Conservation (phyloP, 2,888 invertebrate species). For the Prosapia bicincta region DNA sequence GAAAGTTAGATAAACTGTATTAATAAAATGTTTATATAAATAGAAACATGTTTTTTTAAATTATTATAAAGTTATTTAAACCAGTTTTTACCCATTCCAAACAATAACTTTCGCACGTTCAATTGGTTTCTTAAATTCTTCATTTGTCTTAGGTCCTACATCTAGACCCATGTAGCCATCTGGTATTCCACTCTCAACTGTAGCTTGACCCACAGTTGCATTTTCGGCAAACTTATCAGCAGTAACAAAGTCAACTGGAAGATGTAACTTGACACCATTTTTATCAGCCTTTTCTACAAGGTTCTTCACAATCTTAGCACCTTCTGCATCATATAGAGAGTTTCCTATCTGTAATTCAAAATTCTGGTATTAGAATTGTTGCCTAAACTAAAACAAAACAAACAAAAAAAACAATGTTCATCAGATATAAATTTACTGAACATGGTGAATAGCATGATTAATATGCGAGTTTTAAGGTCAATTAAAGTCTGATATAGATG, state of each 20-base stretch:
- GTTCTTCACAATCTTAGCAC: constrained; percentile 89
- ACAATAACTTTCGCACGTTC: constrained; percentile 91
- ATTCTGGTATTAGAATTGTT: too few relatives aligned
- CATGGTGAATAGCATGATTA: too few relatives aligned
- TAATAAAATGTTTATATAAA: too few relatives aligned
- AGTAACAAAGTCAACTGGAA: constrained; percentile 93
- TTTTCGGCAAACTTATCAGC: constrained; percentile 95
- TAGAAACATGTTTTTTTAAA: background rate
- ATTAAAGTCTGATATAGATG: too few relatives aligned
- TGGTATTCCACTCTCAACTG: constrained; percentile 79
- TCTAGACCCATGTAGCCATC: constrained; percentile 95
- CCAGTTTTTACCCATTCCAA: constrained; percentile 89
- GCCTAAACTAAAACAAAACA: too few relatives aligned
- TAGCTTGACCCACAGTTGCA: constrained; percentile 73
- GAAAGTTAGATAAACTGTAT: too few relatives aligned
- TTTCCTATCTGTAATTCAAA: constrained; percentile 73
- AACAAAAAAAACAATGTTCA: too few relatives aligned
- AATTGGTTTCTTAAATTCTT: constrained; percentile 76
- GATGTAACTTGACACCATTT: constrained; percentile 89
- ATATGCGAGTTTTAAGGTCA: too few relatives aligned
- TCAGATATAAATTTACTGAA: too few relatives aligned
- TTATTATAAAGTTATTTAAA: background rate
- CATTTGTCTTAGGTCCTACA: constrained; percentile 82
- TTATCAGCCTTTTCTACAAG: constrained; percentile 87
- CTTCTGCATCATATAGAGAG: constrained; percentile 94